Conservation (phyloP, 2,888 invertebrate species). For the Nephrotoma flavescens region DNA sequence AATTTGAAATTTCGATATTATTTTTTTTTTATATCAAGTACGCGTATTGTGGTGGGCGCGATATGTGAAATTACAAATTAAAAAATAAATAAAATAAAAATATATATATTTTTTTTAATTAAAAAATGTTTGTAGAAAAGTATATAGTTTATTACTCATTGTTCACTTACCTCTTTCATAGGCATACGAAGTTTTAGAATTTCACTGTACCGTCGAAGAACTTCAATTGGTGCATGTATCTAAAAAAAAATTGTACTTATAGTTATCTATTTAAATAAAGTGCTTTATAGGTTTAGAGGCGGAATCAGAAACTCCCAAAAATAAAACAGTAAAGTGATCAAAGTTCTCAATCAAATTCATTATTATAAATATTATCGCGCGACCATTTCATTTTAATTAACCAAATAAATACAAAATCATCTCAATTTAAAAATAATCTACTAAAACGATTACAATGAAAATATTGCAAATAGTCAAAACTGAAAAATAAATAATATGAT, state of each 20-base stretch:
- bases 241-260: conserved; percentile 29
- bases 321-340: no score
- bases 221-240: conserved; percentile 73
- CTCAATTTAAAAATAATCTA: no score
- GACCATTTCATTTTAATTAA: no score
- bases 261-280: background rate
- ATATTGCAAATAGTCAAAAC: no score
- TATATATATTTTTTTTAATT: background rate
- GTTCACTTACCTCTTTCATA: conserved; percentile 63
- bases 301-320: no score
- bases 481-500: no score
- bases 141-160: background rate
- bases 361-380: no score
- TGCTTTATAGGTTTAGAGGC: no score
- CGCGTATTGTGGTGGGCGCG: background rate
- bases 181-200: conserved; percentile 85
- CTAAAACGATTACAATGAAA: no score
- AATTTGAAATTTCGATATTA: conserved; percentile 19
- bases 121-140: background rate
- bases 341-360: no score
- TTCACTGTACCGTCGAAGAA: conserved; percentile 76
- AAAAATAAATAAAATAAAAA: background rate
- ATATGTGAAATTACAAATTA: background rate
- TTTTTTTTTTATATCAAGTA: background rate
- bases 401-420: no score